phyloP scores from a whole-genome alignment of 2,888 invertebrate species.

The Lasioglossum calceatum region DNA sequence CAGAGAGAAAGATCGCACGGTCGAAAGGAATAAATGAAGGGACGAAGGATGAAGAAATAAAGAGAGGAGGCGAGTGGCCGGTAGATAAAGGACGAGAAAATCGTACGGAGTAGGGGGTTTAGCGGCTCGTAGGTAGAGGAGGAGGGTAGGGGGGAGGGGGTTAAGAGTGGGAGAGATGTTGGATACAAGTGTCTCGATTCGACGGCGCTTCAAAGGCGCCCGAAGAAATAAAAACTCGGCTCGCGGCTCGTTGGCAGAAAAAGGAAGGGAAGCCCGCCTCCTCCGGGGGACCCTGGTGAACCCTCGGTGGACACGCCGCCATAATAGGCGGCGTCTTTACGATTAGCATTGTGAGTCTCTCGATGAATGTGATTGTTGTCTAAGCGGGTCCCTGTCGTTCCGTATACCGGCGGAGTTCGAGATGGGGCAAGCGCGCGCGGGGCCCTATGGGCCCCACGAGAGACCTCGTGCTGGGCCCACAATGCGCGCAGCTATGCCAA shows the following conservation, averaged over 20 bases:
- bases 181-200: constrained; percentile 71
- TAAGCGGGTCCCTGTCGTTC: constrained; percentile 76
- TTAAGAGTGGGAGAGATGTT: constrained; percentile 16
- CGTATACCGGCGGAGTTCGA: constrained; percentile 66
- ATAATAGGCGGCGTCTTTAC: constrained; percentile 84
- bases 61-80: constrained; percentile 33
- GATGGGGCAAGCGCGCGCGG: constrained; percentile 50
- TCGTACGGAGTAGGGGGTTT: constrained; percentile 3
- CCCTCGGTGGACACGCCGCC: constrained; percentile 75
- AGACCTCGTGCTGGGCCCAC: constrained; percentile 80
- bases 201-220: constrained; percentile 73
- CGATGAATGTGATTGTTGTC: constrained; percentile 84
- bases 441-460: constrained; percentile 68
- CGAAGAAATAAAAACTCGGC: constrained; percentile 69
- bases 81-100: constrained; percentile 41
- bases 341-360: constrained; percentile 83
- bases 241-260: constrained; percentile 69
- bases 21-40: constrained; percentile 55
- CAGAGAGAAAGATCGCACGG: constrained; percentile 25
- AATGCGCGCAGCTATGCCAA: constrained; percentile 83
- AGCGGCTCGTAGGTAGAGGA: background rate
- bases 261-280: constrained; percentile 70
- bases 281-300: constrained; percentile 62
- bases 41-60: constrained; percentile 45
- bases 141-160: background rate